Base-by-base conservation (phyloP, 2,797 vertebrate species). In the Thalassophryne amazonica region DNA sequence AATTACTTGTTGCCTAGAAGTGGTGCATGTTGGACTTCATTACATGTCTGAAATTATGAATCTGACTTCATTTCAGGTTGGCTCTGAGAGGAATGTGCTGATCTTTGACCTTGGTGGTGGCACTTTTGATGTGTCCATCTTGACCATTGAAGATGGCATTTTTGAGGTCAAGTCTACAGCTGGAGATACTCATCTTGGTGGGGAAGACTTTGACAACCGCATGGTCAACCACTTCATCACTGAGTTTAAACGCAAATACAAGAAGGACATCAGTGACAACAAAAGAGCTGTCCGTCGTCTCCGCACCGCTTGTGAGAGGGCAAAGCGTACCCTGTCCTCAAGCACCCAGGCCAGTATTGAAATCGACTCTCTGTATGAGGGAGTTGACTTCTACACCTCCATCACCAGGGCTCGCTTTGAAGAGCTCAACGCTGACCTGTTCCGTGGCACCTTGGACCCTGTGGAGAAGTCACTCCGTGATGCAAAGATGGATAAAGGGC, bases 101-200 rank as follows among this genome's bases (percentile, higher is more conserved):
- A 94, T 95, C 64, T 95, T n/a, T 18, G 93, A 95, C 57, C 87
- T 95, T 38, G 93, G 93, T 3, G 93, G 93, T 2, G 94, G 94
- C 37, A 95, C 93, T 8, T 95, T 95, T 2, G 94, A 94, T 1
- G 93, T 95, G 15, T 95, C 94, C 23, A 92, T 95, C 57, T 76
- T 95, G 60, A 94, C 92, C 24, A 94, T 95, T 4, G 93, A 94
- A 30, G 93, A 94, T 42, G 93, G 93, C 0, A 94, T 94, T 46
- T 95, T 95, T 71, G 93, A 94, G 53, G 93, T 95, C 8, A 93
- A 94, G 60, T 92, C 93, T 17, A 94, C 91, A 0, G 93, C 93
- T 15, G 93, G 93, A 24, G 93, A 94, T 47, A 93, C 92, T 32
- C 92, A 93, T 69, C 87, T 94, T 37, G 93, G 93, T 2, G 93